These are phyloP conservation scores for Rhagoletis pomonella DNA, from an alignment of 1,140 invertebrate genomes.

Conservation along the genomic window DNA sequence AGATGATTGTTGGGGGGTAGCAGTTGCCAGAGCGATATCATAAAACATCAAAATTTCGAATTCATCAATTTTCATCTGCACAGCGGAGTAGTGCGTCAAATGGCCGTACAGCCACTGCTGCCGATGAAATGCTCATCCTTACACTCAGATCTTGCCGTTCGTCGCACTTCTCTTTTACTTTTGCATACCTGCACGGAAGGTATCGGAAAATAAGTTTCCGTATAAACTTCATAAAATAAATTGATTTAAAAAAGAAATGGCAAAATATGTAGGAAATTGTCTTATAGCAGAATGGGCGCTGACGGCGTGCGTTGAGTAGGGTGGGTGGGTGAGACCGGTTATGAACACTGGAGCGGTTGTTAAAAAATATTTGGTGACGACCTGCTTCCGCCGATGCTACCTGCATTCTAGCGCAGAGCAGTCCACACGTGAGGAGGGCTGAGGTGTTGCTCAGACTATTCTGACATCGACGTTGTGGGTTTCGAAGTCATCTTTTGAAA, in stretches of 20 bases:
- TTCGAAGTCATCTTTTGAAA: neutral
- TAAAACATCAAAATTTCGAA: slow-evolving; percentile 27
- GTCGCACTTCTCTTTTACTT: neutral
- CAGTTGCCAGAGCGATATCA: neutral
- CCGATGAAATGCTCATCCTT: neutral
- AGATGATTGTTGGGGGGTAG: slow-evolving; percentile 25
- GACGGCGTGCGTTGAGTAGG: neutral
- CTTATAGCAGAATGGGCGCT: neutral
- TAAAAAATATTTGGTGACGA: neutral
- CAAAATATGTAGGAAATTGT: neutral
- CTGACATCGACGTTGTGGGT: neutral
- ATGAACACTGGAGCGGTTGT: neutral
- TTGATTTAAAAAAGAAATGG: slow-evolving; percentile 42
- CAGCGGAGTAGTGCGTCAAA: neutral
- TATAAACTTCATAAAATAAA: slow-evolving; percentile 49
- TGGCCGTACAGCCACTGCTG: neutral
- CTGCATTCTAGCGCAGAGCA: neutral
- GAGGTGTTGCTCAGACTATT: neutral
- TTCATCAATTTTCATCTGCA: slow-evolving; percentile 31
- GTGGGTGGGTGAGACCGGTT: neutral
- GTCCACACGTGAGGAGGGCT: neutral
- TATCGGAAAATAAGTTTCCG: slow-evolving; percentile 8
- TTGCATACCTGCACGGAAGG: neutral
- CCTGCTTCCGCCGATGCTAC: neutral
- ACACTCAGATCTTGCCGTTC: neutral